Evolutionary conservation across 2,888 invertebrate species (phyloP).

Genomic region (Megalurothrips usitatus): DNA sequence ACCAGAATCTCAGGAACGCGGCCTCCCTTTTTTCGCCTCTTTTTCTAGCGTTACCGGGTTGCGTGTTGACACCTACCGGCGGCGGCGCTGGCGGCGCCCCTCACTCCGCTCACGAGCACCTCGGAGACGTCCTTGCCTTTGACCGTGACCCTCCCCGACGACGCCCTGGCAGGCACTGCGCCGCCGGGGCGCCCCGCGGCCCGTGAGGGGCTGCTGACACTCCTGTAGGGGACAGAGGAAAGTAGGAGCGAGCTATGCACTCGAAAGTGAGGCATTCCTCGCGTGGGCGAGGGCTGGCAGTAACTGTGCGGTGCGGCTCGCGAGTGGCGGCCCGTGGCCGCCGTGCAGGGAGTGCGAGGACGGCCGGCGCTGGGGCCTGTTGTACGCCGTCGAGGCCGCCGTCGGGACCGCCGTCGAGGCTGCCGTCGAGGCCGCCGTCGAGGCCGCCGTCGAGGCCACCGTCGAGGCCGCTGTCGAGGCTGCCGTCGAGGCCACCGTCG

Average conservation of each 20-base stretch:
- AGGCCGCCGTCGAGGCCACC: neutral
- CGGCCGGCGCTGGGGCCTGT: neutral
- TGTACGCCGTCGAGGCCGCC: neutral
- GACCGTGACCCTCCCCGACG: neutral
- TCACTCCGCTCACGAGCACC: neutral
- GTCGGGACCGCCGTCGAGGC: neutral
- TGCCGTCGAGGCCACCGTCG: too few species aligned
- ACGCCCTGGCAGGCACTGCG: neutral
- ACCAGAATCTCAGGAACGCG: too few species aligned
- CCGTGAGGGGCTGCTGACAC: neutral
- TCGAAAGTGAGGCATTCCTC: too few species aligned
- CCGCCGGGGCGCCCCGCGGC: neutral
- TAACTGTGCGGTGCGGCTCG: neutral
- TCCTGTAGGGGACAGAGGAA: neutral
- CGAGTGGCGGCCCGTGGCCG: neutral
- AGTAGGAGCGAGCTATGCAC: neutral
- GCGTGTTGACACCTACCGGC: neutral
- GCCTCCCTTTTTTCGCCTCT: too few species aligned
- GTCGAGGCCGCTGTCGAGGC: neutral
- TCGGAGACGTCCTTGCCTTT: neutral
- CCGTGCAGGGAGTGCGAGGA: neutral
- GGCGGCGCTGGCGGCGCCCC: neutral
- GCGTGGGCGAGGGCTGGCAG: too few species aligned
- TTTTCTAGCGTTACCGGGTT: too few species aligned
- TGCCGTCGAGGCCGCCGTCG: neutral